A percentile compares a stretch with the other conserved stretches of the same genome.
phyloP scores from a whole-genome alignment of 2,888 invertebrate species.

The Caenorhabditis plicata region DNA sequence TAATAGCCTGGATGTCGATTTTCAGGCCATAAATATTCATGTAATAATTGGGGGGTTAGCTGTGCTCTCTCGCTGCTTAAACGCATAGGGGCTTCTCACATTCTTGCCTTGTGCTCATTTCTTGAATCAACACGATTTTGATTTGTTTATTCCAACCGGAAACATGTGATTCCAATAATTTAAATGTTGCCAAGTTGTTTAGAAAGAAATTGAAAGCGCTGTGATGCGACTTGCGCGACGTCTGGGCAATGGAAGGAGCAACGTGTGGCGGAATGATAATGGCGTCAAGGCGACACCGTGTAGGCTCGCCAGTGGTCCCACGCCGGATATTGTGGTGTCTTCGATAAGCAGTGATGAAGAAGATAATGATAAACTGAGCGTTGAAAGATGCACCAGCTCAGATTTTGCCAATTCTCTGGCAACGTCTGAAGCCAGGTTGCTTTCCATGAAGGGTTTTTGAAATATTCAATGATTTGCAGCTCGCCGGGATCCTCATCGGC shows the following conservation, averaged over 20 bases:
- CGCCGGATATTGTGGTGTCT: conserved; percentile 60
- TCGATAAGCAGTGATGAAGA: conserved; percentile 61
- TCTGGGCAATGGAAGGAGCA: conserved; percentile 47
- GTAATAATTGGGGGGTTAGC: too few relatives aligned
- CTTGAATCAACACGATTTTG: too few relatives aligned
- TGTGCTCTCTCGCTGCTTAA: too few relatives aligned
- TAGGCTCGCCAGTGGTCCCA: conserved; percentile 15
- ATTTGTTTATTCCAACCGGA: too few relatives aligned
- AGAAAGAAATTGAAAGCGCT: conserved; percentile 60
- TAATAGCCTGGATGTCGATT: too few relatives aligned
- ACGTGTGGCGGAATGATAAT: conserved; percentile 29
- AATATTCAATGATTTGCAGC: conserved; percentile 18
- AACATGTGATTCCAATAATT: too few relatives aligned
- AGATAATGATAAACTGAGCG: conserved; percentile 28
- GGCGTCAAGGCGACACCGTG: conserved; percentile 7
- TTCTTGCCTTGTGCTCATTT: too few relatives aligned
- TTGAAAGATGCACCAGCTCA: conserved; percentile 39
- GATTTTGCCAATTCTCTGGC: conserved; percentile 39
- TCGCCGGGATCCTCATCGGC: conserved; percentile 42
- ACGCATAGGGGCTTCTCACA: too few relatives aligned
- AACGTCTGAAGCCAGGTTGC: conserved; percentile 42
- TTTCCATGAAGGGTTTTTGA: too few relatives aligned
- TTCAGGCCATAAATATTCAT: too few relatives aligned
- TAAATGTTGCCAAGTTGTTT: too few relatives aligned
- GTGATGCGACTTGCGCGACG: conserved; percentile 58